A percentile compares a stretch with the other conserved stretches of the same genome.
Evolutionary conservation across 1,140 invertebrate genomes (phyloP).

Genomic region (Apis florea): DNA sequence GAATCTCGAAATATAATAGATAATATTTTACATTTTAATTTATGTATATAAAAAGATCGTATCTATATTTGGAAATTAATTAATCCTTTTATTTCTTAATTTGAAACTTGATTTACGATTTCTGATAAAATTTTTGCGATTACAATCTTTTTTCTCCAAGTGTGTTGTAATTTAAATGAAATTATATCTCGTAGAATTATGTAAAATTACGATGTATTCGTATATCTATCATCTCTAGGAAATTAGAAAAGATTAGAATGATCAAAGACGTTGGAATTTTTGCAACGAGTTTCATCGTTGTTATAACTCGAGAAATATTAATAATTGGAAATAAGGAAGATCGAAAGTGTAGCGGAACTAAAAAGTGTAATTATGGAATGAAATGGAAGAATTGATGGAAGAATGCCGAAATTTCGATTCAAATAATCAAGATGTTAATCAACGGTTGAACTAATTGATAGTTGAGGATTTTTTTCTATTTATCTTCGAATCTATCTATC

Average conservation of each 20-base stretch:
- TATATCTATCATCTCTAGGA: too few species aligned
- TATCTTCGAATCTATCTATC: background rate
- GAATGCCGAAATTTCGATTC: background rate
- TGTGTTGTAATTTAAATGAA: too few species aligned
- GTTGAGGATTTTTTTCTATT: background rate
- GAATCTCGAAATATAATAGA: too few species aligned
- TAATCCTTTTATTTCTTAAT: background rate
- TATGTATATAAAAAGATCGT: background rate
- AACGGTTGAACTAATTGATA: background rate
- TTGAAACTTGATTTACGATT: conserved; percentile 9
- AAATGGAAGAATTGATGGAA: background rate
- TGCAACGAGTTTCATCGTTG: too few species aligned
- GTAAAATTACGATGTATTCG: too few species aligned
- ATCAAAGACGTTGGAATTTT: too few species aligned
- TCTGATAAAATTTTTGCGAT: background rate
- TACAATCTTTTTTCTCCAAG: background rate
- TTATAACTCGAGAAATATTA: background rate
- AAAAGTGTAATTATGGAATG: background rate
- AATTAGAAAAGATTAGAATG: too few species aligned
- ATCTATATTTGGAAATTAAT: background rate
- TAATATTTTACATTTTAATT: too few species aligned
- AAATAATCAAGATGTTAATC: background rate
- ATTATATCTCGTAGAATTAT: too few species aligned
- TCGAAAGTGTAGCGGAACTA: background rate
- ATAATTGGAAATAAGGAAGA: background rate